phyloP scores from a whole-genome alignment of 1,140 invertebrate genomes.

The Drosophila subobscura region DNA sequence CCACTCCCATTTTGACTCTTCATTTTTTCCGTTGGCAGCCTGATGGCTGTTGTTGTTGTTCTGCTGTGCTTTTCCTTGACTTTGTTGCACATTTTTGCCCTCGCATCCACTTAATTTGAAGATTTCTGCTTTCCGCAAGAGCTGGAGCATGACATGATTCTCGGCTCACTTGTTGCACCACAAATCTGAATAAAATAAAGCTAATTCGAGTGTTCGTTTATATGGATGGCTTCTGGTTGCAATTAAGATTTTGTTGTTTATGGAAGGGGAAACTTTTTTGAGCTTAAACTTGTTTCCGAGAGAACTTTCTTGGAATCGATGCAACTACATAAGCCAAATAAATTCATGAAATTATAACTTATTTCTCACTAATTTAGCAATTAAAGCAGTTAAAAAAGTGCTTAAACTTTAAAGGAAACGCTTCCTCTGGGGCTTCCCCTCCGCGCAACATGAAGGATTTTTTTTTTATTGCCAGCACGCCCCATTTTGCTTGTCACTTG shows the following conservation, averaged over 20 bases:
- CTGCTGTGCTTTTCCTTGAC: constrained; percentile 55
- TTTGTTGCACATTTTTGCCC: constrained; percentile 59
- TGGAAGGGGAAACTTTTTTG: too few species aligned
- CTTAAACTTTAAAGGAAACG: background rate
- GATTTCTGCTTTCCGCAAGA: constrained; percentile 44
- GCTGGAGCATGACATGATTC: background rate
- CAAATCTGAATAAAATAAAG: constrained; percentile 1
- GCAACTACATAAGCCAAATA: too few species aligned
- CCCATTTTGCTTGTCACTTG: constrained; percentile 68
- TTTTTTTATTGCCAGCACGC: constrained; percentile 29
- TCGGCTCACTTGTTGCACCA: constrained; percentile 30
- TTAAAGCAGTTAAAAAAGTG: constrained; percentile 5
- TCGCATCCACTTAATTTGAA: constrained; percentile 63
- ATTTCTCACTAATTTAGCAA: background rate
- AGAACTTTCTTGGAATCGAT: too few species aligned
- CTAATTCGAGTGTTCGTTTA: constrained; percentile 1
- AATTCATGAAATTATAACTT: background rate
- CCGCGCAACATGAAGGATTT: constrained; percentile 15
- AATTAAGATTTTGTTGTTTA: background rate
- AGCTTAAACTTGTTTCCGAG: too few species aligned
- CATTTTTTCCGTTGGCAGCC: constrained; percentile 11
- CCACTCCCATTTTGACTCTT: background rate
- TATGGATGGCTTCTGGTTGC: background rate
- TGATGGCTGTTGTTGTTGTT: background rate
- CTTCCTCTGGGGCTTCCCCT: constrained; percentile 1